These are phyloP conservation scores for Falco concolor DNA, from an alignment of 2,797 vertebrate genomes.

Conservation along the genomic window DNA sequence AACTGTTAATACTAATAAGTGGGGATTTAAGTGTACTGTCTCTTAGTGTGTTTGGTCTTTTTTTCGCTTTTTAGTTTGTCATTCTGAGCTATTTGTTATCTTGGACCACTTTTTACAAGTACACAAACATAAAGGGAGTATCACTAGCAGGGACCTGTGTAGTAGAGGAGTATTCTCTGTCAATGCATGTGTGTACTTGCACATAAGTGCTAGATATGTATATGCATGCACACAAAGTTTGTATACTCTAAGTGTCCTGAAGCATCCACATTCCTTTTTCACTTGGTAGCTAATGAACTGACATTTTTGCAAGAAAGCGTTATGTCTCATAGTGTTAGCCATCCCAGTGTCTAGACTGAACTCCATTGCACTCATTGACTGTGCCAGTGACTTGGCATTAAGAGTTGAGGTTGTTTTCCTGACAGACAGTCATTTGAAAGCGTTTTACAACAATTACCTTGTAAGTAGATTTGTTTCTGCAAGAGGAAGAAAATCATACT, in stretches of 20 bases:
- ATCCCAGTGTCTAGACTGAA: background rate
- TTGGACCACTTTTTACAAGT: background rate
- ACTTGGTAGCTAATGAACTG: background rate
- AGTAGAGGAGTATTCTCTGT: background rate
- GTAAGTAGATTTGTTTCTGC: background rate
- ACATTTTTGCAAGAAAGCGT: background rate
- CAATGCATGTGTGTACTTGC: background rate
- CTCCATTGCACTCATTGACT: background rate
- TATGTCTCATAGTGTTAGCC: background rate
- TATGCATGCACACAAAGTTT: background rate
- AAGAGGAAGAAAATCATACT: background rate
- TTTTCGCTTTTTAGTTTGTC: background rate
- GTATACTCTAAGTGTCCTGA: background rate
- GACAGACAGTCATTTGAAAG: background rate
- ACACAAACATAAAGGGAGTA: background rate
- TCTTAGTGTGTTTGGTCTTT: background rate
- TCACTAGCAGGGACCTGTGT: background rate
- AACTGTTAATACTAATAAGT: constrained; percentile 40
- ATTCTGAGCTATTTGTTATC: background rate
- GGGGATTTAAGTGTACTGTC: background rate
- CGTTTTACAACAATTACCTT: background rate
- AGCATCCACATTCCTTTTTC: background rate
- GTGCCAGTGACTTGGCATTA: background rate
- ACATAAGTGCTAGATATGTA: background rate
- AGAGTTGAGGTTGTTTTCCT: background rate